These are phyloP conservation scores for Scolopax rusticola DNA, from an alignment of 2,797 vertebrate genomes.

Conservation along the genomic window DNA sequence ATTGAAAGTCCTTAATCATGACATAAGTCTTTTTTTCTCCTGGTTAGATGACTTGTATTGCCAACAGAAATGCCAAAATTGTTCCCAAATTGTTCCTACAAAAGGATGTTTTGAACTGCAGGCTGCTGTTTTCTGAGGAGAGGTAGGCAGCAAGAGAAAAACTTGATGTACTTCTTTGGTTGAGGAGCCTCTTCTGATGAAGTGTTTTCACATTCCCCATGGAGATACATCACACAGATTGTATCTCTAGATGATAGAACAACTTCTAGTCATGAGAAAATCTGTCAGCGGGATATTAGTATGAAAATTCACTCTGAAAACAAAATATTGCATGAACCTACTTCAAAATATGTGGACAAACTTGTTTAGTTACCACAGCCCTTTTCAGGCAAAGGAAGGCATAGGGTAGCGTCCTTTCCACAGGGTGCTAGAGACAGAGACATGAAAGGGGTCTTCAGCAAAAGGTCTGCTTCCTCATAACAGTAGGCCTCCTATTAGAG, in stretches of 20 bases:
- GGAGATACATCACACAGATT: not conserved
- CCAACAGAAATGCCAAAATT: not conserved
- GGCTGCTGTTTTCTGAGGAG: not conserved
- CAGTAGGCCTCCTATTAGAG: not conserved
- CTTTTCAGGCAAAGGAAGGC: not conserved
- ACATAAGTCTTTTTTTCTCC: not conserved
- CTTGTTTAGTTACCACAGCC: not conserved
- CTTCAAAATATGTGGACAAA: not conserved
- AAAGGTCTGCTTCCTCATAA: not conserved
- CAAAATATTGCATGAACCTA: not conserved
- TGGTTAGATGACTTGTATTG: not conserved
- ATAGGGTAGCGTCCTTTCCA: not conserved
- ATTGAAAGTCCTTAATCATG: not conserved
- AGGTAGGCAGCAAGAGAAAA: not conserved
- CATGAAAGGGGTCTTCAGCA: not conserved
- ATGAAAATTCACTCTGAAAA: not conserved
- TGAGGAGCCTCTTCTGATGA: not conserved
- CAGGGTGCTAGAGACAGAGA: not conserved
- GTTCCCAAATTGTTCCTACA: not conserved
- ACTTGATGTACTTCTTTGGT: not conserved
- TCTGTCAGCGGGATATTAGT: not conserved
- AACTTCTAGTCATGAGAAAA: not conserved
- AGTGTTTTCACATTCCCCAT: not conserved
- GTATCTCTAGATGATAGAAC: not conserved
- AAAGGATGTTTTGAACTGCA: not conserved